These are phyloP conservation scores for Sterna hirundo DNA, from an alignment of 2,113 vertebrate genomes.

Conservation along the genomic window DNA sequence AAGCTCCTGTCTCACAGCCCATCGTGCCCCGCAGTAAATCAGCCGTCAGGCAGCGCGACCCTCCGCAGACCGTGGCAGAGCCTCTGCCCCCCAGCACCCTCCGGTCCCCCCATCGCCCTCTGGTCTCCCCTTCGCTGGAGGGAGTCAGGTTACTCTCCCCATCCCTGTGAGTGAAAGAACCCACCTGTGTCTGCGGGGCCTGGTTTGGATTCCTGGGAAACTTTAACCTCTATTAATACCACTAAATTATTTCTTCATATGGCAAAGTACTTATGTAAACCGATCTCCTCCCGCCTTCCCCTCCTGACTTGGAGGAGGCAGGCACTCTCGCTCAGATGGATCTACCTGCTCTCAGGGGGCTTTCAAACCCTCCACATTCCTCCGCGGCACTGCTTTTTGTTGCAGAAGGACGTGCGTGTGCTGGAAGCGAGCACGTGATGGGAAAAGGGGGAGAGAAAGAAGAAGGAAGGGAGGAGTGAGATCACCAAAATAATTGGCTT, in stretches of 20 bases:
- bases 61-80: constrained; percentile 75
- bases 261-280: constrained; percentile 90
- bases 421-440: background rate
- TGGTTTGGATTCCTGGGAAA: constrained; percentile 84
- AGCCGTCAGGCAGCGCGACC: background rate
- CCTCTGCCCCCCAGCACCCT: constrained; percentile 69
- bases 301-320: constrained; percentile 65
- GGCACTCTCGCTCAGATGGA: constrained; percentile 75
- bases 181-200: constrained; percentile 87
- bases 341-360: constrained; percentile 76
- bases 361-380: constrained; percentile 6
- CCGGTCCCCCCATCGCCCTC: constrained; percentile 76
- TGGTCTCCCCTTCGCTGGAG: constrained; percentile 73
- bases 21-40: background rate
- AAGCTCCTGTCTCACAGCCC: background rate
- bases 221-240: constrained; percentile 94
- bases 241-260: constrained; percentile 91
- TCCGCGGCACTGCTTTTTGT: background rate
- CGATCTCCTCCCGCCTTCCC: constrained; percentile 66
- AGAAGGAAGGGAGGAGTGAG: constrained; percentile 10
- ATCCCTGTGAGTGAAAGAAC: constrained; percentile 87
- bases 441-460: background rate
- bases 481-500: background rate
- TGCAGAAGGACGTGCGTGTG: constrained; percentile 12
- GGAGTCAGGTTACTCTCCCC: constrained; percentile 77